Evolutionary conservation across 2,113 vertebrate genomes (phyloP), one percentile per base, ranked within the genome.

Genomic region (Phyllostomus hastatus): DNA sequence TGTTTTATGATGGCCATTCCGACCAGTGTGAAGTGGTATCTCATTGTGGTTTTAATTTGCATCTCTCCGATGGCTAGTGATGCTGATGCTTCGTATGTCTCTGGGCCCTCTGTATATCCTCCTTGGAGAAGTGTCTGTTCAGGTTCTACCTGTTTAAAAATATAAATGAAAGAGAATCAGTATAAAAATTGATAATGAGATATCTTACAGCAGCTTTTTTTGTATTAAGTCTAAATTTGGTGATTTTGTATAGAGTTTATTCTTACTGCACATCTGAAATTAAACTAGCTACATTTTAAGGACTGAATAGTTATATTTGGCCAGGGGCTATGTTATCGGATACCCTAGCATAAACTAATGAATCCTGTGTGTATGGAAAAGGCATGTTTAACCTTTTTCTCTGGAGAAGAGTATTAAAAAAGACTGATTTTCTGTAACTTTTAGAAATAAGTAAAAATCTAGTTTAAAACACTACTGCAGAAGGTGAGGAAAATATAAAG

Each of bases 391-490:
- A 69, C 38, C 19, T 57, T 43, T 90, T 92, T 82, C 79, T 87
- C 90, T 95, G 41, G 76, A 91, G 67, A 88, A 85, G 24, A 69
- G 33, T 61, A 57, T 81, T n/a, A 78, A 73, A 75, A 84, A 78
- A 73, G 70, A 81, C 52, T 67, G 24, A 38, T 87, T 81, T 93
- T 89, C 67, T 89, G 35, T 91, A 95, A 61, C 14, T 91, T 67
- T 89, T 66, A 64, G 76, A 66, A 89, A 88, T 79, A 67, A 78
- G 70, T 72, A 82, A 84, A 10, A 89, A 61, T 85, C 72, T 88
- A 15, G 79, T 80, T 54, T 72, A 96, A 26, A 95, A 26, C 10
- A 69, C 0, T 75, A 82, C 3, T 87, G 1, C 7, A 95, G 57
- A 80, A 81, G 16, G 31, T 80, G 20, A 76, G 54, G 46, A 80